phyloP scores from a whole-genome alignment of 2,888 invertebrate genomes.

The Silvanus unidentatus region DNA sequence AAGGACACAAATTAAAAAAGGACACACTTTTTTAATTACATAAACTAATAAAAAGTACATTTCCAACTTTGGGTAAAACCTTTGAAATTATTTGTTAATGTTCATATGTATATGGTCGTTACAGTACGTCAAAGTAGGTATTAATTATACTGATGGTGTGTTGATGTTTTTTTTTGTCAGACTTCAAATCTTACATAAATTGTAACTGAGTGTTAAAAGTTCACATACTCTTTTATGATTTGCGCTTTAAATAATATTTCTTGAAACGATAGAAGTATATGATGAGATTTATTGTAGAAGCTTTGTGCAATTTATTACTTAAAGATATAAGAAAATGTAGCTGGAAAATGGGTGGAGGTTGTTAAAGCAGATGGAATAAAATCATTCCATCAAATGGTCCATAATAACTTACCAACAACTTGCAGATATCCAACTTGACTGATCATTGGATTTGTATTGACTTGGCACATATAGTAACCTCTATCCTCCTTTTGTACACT shows the following conservation, averaged over 20 bases:
- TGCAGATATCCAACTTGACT: conserved; percentile 90
- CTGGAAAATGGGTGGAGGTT: background rate
- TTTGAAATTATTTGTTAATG: too few species aligned
- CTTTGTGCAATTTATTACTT: conserved; percentile 5
- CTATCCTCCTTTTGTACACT: conserved; percentile 88
- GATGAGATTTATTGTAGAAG: background rate
- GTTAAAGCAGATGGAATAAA: conserved; percentile 5
- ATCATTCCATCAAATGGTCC: conserved; percentile 3
- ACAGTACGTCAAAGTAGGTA: too few species aligned
- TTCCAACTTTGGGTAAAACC: too few species aligned
- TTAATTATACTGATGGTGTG: too few species aligned
- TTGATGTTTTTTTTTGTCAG: too few species aligned
- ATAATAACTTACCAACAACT: conserved; percentile 72
- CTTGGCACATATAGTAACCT: conserved; percentile 86
- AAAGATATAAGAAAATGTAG: conserved; percentile 2
- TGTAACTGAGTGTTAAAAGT: too few species aligned
- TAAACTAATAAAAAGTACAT: too few species aligned
- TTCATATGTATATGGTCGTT: too few species aligned
- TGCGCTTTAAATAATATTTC: background rate
- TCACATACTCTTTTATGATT: too few species aligned
- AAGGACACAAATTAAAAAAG: too few species aligned
- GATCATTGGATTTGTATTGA: conserved; percentile 91
- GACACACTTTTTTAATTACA: background rate
- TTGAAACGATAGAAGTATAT: too few species aligned
- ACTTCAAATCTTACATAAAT: too few species aligned